Percentiles rank a stretch among this genome's conserved stretches.
These are phyloP conservation scores for Poeciliopsis occidentalis DNA, from an alignment of 2,113 vertebrate genomes.

Conservation along the genomic window DNA sequence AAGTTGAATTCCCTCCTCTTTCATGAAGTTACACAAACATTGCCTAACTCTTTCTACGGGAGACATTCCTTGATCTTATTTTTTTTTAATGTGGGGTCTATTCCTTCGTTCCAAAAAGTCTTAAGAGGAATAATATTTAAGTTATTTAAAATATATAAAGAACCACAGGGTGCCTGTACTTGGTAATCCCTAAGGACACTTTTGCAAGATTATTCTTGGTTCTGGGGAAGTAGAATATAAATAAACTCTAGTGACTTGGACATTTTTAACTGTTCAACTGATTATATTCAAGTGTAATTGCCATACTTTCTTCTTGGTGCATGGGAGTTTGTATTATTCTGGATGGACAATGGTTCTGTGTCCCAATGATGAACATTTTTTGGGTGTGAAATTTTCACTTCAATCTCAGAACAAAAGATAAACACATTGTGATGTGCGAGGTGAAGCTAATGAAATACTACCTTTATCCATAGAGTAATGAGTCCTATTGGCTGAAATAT, in stretches of 20 bases:
- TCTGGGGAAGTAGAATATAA: slow-evolving; percentile 20
- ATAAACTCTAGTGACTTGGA: slow-evolving; percentile 30
- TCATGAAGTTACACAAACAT: neutral
- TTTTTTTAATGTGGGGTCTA: slow-evolving; percentile 26
- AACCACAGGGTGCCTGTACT: slow-evolving; percentile 33
- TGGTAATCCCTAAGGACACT: slow-evolving; percentile 45
- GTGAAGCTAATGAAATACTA: too few relatives aligned
- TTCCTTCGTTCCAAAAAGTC: slow-evolving; percentile 26
- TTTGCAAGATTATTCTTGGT: slow-evolving; percentile 4
- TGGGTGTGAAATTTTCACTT: too few relatives aligned
- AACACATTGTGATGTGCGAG: too few relatives aligned
- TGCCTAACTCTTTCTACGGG: slow-evolving; percentile 4
- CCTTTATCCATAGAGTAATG: too few relatives aligned
- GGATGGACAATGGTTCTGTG: too few relatives aligned
- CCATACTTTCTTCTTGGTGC: too few relatives aligned
- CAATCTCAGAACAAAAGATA: too few relatives aligned
- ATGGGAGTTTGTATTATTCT: too few relatives aligned
- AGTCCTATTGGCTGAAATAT: too few relatives aligned
- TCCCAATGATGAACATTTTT: too few relatives aligned
- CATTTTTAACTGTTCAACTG: neutral
- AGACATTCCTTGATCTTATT: slow-evolving; percentile 25
- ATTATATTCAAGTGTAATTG: too few relatives aligned
- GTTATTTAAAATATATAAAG: slow-evolving; percentile 33
- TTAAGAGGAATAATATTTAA: slow-evolving; percentile 53
- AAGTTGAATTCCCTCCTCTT: neutral